Evolutionary conservation across 2,797 vertebrate genomes (phyloP).

Genomic region (Lagodon rhomboides): DNA sequence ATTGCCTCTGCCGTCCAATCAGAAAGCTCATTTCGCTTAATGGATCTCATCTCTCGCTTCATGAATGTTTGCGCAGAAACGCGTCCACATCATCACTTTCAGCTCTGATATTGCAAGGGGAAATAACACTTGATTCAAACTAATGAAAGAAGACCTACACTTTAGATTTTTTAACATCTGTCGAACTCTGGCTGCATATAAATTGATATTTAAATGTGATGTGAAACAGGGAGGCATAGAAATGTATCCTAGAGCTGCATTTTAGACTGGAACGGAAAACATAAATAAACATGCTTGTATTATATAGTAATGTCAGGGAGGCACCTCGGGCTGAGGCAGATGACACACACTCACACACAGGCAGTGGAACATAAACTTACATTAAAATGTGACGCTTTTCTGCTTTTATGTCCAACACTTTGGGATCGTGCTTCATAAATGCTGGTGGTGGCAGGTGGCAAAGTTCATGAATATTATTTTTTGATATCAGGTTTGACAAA

Average conservation of each 20-base stretch:
- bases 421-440: no score
- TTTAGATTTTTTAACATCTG: constrained; percentile 43
- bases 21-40: constrained; percentile 52
- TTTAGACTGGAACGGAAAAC: constrained; percentile 64
- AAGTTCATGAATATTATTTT: no score
- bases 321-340: background rate
- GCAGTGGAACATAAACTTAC: constrained; percentile 1
- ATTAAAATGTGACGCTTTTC: background rate
- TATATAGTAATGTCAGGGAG: constrained; percentile 56
- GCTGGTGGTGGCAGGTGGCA: no score
- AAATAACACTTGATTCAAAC: constrained; percentile 22
- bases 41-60: constrained; percentile 40
- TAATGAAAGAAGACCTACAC: constrained; percentile 28
- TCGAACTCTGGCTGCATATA: constrained; percentile 61
- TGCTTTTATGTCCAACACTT: no score
- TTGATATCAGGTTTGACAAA: background rate
- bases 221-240: constrained; percentile 37
- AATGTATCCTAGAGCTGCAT: constrained; percentile 49
- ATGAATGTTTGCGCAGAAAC: constrained; percentile 44
- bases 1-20: constrained; percentile 59
- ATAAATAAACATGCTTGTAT: constrained; percentile 59
- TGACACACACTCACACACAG: background rate
- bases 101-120: constrained; percentile 16
- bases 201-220: constrained; percentile 68
- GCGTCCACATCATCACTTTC: constrained; percentile 15